These are phyloP conservation scores for Phoenoteleia sp. DNA, from an alignment of 2,888 invertebrate genomes.

Conservation along the genomic window DNA sequence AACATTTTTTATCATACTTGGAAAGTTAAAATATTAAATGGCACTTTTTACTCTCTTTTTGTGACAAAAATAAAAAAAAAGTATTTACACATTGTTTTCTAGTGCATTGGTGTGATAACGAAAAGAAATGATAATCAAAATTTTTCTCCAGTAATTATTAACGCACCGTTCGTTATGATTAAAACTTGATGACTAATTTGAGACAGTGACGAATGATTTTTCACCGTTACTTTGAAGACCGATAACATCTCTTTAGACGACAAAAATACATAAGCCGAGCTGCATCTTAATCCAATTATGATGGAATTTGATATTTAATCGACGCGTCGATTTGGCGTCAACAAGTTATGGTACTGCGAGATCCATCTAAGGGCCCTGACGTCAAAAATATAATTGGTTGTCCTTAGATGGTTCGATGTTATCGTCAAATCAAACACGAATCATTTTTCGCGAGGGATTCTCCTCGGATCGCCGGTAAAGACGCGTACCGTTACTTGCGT, in stretches of 20 bases:
- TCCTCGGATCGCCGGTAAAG: not conserved
- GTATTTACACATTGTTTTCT: too few relatives aligned
- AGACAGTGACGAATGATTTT: slow-evolving; percentile 37
- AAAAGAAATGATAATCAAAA: too few relatives aligned
- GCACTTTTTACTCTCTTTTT: too few relatives aligned
- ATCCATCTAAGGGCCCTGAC: slow-evolving; percentile 37
- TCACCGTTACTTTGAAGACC: not conserved
- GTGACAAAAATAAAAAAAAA: too few relatives aligned
- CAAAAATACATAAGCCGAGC: slow-evolving; percentile 54
- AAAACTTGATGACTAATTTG: too few relatives aligned
- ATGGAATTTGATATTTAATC: slow-evolving; percentile 81
- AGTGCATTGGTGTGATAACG: too few relatives aligned
- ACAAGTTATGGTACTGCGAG: slow-evolving; percentile 61
- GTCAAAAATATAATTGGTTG: slow-evolving; percentile 76
- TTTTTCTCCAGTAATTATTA: too few relatives aligned
- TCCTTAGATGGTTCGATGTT: slow-evolving; percentile 71
- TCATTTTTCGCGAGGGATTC: slow-evolving; percentile 70
- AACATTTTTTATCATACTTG: too few relatives aligned
- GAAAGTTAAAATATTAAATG: too few relatives aligned
- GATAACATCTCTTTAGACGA: slow-evolving; percentile 14
- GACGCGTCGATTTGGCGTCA: slow-evolving; percentile 75
- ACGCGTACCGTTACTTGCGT: slow-evolving; percentile 63
- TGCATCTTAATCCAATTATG: slow-evolving; percentile 82
- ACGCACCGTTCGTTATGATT: too few relatives aligned
- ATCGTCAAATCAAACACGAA: slow-evolving; percentile 78